These are phyloP conservation scores for Andricus grossulariae DNA, from an alignment of 1,140 invertebrate genomes.

Conservation along the genomic window DNA sequence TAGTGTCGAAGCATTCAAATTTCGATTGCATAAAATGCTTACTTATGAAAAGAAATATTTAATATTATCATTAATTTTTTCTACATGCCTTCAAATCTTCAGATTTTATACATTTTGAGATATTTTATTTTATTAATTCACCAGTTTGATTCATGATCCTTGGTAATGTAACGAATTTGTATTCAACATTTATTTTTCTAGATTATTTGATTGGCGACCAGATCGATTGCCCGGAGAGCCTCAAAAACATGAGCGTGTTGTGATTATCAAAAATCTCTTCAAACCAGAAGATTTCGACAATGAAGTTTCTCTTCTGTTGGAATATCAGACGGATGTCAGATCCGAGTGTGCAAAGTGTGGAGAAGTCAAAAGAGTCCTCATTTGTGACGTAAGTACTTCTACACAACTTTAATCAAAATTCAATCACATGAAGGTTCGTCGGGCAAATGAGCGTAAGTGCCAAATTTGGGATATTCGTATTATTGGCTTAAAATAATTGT, in stretches of 20 bases:
- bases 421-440: no score
- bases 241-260: slow-evolving; percentile 90
- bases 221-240: slow-evolving; percentile 91
- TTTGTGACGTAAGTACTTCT: slow-evolving; percentile 90
- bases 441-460: no score
- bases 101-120: no score
- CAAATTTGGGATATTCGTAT: no score
- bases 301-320: slow-evolving; percentile 91
- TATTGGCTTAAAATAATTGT: no score
- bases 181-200: slow-evolving; percentile 65
- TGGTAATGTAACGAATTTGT: not conserved
- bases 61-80: no score
- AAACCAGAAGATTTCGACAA: slow-evolving; percentile 92
- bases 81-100: no score
- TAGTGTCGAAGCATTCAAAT: no score
- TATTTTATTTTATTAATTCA: not conserved
- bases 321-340: slow-evolving; percentile 93
- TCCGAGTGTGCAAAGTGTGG: slow-evolving; percentile 95
- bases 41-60: no score
- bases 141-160: not conserved
- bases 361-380: slow-evolving; percentile 91
- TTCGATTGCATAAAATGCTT: no score
- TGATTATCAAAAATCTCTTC: slow-evolving; percentile 97
- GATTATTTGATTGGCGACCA: slow-evolving; percentile 96
- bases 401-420: no score